Conservation (phyloP, 2,113 vertebrate genomes). For the Protobothrops mucrosquamatus region DNA sequence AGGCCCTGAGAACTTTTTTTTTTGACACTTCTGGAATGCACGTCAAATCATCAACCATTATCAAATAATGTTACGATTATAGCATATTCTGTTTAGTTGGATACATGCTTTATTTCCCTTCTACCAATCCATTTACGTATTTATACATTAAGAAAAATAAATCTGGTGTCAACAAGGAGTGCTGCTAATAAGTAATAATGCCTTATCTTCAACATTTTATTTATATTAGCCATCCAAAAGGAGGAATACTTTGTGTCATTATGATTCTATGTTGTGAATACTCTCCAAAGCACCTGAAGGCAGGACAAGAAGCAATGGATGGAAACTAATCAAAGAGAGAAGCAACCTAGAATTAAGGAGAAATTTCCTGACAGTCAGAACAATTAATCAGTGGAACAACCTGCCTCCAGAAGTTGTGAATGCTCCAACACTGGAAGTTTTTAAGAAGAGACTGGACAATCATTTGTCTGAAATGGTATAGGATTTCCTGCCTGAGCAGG, state of each 20-base stretch:
- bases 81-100: neutral
- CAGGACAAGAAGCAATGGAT: too few species aligned
- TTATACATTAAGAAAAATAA: neutral
- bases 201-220: constrained; percentile 17
- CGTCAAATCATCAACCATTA: constrained; percentile 17
- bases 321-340: too few species aligned
- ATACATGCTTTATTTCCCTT: neutral
- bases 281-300: neutral
- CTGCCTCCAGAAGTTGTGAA: too few species aligned
- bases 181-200: constrained; percentile 23
- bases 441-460: too few species aligned
- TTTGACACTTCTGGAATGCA: constrained; percentile 27
- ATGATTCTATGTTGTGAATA: constrained; percentile 41
- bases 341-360: too few species aligned
- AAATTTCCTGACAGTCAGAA: too few species aligned
- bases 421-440: too few species aligned
- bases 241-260: neutral
- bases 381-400: too few species aligned
- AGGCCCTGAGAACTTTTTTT: constrained; percentile 31
- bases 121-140: neutral
- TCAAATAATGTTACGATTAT: neutral
- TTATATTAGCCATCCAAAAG: constrained; percentile 29
- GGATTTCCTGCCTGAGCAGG: too few species aligned
- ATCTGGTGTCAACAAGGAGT: neutral
- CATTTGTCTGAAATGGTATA: too few species aligned